Conservation (phyloP, 2,797 vertebrate genomes). For the Allobates femoralis region DNA sequence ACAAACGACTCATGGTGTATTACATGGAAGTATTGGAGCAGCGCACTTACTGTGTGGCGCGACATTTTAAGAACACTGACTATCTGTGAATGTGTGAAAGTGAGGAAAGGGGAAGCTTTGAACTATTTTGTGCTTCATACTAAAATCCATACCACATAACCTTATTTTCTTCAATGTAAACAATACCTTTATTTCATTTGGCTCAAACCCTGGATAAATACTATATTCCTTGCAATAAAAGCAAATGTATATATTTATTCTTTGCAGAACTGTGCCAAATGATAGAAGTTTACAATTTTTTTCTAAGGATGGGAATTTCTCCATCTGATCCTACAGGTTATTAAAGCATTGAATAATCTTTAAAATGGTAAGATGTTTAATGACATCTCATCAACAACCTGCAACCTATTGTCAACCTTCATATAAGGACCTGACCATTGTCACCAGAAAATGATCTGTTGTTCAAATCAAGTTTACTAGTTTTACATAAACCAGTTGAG, state of each 20-base stretch:
- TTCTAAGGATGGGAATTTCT: constrained; percentile 11
- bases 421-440: too few species aligned
- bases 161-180: constrained; percentile 9
- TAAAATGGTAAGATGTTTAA: not conserved
- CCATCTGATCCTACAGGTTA: not conserved
- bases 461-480: too few species aligned
- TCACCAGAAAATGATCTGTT: too few species aligned
- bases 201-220: constrained; percentile 34
- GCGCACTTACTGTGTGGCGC: not conserved
- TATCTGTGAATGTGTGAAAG: constrained; percentile 3
- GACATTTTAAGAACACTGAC: constrained; percentile 14
- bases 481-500: too few species aligned
- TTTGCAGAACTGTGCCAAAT: constrained; percentile 5
- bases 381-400: not conserved
- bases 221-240: constrained; percentile 22
- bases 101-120: constrained; percentile 19
- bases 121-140: not conserved
- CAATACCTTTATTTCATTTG: constrained; percentile 40
- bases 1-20: not conserved
- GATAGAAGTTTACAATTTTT: constrained; percentile 1
- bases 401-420: not conserved
- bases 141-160: constrained; percentile 24
- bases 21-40: not conserved
- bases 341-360: not conserved
- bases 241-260: constrained; percentile 44